A percentile compares a stretch with the other conserved stretches of the same genome.
phyloP scores from a whole-genome alignment of 2,797 vertebrate species.

The Protosalanx chinensis region DNA sequence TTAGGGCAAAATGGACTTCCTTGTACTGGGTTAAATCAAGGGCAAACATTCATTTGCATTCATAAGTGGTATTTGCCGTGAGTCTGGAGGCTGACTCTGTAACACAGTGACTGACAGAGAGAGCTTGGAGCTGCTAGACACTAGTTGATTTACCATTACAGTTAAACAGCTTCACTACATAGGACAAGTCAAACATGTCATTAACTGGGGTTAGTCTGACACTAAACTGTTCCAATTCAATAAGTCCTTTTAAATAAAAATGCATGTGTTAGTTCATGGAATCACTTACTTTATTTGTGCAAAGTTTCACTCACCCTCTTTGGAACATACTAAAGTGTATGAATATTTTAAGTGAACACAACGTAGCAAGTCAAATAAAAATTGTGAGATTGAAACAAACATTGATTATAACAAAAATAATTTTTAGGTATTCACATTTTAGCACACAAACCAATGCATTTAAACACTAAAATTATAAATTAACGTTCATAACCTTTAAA shows the following conservation, averaged over 20 bases:
- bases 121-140: no score
- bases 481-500: constrained; percentile 42
- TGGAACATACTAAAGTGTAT: constrained; percentile 70
- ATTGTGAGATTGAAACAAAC: constrained; percentile 51
- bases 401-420: constrained; percentile 40
- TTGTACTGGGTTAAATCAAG: no score
- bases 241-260: neutral
- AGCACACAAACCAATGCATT: constrained; percentile 46
- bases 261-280: constrained; percentile 33
- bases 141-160: neutral
- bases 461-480: constrained; percentile 62
- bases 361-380: constrained; percentile 39
- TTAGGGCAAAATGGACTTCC: neutral
- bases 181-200: neutral
- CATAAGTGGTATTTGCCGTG: no score
- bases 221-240: neutral
- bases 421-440: constrained; percentile 41
- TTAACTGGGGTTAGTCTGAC: neutral
- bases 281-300: constrained; percentile 77
- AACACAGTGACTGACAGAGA: no score
- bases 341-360: constrained; percentile 64
- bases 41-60: no score
- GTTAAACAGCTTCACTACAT: neutral
- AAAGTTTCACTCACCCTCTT: constrained; percentile 64
- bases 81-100: no score